Evolutionary conservation across 37 sponge, comb jelly and placozoan species (phyloP).

Genomic region (Crambe crambe): DNA sequence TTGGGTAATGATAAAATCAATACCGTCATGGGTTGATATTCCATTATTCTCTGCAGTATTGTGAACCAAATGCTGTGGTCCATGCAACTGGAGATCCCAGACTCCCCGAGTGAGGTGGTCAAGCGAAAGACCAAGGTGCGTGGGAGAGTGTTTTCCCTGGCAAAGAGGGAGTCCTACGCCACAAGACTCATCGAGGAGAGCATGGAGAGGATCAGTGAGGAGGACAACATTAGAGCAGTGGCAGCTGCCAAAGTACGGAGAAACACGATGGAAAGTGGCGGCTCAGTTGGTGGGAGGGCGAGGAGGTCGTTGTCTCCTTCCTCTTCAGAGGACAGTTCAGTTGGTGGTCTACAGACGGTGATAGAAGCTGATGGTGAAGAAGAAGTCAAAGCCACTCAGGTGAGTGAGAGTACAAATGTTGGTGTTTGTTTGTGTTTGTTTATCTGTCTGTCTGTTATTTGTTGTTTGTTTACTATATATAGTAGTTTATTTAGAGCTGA

Average conservation of each 20-base stretch:
- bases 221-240: constrained; percentile 28
- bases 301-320: not conserved
- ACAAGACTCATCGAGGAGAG: constrained; percentile 33
- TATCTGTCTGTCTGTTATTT: no score
- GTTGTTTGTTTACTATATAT: no score
- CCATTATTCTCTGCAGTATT: constrained; percentile 47
- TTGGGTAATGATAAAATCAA: not conserved
- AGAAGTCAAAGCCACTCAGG: no score
- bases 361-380: not conserved
- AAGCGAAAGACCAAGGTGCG: not conserved
- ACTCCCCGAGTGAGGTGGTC: constrained; percentile 11
- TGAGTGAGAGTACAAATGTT: no score
- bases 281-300: no score
- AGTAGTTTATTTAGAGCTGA: no score
- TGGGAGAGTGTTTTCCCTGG: not conserved
- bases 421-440: no score
- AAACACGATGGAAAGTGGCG: constrained; percentile 1
- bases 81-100: constrained; percentile 40
- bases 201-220: constrained; percentile 10
- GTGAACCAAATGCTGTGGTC: constrained; percentile 77
- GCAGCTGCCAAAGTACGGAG: constrained; percentile 28
- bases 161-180: constrained; percentile 31
- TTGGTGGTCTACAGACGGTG: not conserved
- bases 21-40: no score
- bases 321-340: not conserved